Conservation (phyloP, 2,113 vertebrate genomes). For the Prionailurus bengalensis region DNA sequence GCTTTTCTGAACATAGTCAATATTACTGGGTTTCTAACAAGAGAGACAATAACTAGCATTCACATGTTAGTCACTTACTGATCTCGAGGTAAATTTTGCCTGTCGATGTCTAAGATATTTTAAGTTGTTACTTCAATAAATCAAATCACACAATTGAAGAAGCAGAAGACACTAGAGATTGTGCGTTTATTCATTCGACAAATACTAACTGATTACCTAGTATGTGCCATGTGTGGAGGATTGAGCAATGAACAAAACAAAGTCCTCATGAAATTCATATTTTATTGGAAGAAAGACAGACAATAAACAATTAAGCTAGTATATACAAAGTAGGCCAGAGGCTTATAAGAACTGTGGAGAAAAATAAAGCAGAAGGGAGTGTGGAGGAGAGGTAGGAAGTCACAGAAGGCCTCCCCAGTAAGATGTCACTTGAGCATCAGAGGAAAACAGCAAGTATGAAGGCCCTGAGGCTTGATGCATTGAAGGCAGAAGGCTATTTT, state of each 20-base stretch:
- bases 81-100: constrained; percentile 8
- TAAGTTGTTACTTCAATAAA: constrained; percentile 47
- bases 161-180: not conserved
- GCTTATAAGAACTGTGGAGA: no score
- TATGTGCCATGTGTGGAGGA: not conserved
- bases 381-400: not conserved
- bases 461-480: not conserved
- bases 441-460: not conserved
- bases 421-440: not conserved
- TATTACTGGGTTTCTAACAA: not conserved
- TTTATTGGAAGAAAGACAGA: not conserved
- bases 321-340: not conserved
- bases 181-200: not conserved
- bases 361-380: not conserved
- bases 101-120: not conserved
- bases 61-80: not conserved
- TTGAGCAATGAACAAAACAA: not conserved
- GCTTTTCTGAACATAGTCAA: not conserved
- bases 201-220: not conserved
- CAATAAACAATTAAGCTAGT: not conserved
- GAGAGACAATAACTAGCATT: constrained; percentile 1
- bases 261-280: not conserved
- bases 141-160: not conserved
- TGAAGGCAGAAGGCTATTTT: not conserved
- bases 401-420: not conserved